These are phyloP conservation scores for Dioctria linearis DNA, from an alignment of 2,888 invertebrate species.

Conservation along the genomic window DNA sequence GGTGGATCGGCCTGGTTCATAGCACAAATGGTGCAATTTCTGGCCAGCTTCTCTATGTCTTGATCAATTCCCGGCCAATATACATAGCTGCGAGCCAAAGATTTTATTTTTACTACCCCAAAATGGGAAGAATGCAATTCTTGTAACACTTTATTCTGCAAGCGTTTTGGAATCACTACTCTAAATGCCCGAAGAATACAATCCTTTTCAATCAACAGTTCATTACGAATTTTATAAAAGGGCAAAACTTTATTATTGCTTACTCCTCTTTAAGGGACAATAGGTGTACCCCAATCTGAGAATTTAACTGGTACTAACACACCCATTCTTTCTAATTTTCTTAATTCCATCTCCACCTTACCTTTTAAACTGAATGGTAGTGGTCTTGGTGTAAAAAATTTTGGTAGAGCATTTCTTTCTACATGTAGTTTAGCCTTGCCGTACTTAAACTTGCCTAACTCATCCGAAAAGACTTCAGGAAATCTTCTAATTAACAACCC, in stretches of 20 bases:
- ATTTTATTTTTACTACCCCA: constrained; percentile 59
- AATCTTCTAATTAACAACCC: not conserved
- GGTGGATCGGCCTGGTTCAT: constrained; percentile 50
- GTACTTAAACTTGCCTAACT: not conserved
- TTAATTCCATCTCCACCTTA: constrained; percentile 56
- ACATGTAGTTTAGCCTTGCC: constrained; percentile 47
- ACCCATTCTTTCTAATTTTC: constrained; percentile 41
- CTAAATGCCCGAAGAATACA: constrained; percentile 56
- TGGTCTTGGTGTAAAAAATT: no score
- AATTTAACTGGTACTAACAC: no score
- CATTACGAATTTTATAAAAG: constrained; percentile 40
- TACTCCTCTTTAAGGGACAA: not conserved
- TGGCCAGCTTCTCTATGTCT: constrained; percentile 60
- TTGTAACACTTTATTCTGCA: constrained; percentile 52
- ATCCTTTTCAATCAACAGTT: constrained; percentile 56
- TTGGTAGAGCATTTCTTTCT: not conserved
- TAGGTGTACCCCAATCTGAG: no score
- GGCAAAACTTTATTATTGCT: not conserved
- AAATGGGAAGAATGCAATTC: constrained; percentile 59
- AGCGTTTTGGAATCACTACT: constrained; percentile 47
- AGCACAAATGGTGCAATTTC: constrained; percentile 56
- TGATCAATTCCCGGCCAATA: constrained; percentile 61
- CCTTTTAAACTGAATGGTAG: not conserved
- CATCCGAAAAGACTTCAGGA: constrained; percentile 26
- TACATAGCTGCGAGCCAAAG: constrained; percentile 61